Percentiles rank a stretch among this genome's conserved stretches.
Conservation (phyloP, 2,888 invertebrate genomes). For the Melieria picta region DNA sequence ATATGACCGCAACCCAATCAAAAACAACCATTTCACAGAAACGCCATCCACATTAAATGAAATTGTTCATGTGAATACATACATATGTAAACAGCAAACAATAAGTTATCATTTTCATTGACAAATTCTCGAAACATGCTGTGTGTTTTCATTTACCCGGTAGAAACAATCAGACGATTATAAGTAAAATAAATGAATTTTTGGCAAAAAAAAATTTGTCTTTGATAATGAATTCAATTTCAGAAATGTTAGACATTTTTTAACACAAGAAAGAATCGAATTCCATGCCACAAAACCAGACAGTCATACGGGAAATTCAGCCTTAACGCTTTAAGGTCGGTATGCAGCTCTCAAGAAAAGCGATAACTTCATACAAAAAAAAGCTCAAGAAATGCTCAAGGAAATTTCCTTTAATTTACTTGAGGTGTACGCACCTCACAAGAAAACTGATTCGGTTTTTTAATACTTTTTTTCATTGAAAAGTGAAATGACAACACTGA, state of each 20-base stretch:
- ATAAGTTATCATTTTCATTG: constrained; percentile 34
- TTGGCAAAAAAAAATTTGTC: constrained; percentile 32
- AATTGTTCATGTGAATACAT: constrained; percentile 25
- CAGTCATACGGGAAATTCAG: constrained; percentile 31
- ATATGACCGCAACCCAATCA: constrained; percentile 39
- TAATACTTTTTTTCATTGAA: too few species aligned
- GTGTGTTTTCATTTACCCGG: constrained; percentile 23
- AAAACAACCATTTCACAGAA: constrained; percentile 31
- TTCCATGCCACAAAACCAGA: constrained; percentile 27
- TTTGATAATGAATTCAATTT: constrained; percentile 36
- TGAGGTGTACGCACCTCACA: too few species aligned
- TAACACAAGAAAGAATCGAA: constrained; percentile 8
- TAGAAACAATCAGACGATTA: constrained; percentile 18
- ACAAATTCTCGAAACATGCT: constrained; percentile 36
- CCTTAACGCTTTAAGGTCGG: constrained; percentile 15
- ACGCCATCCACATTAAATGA: constrained; percentile 25
- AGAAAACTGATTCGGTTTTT: too few species aligned
- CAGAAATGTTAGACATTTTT: constrained; percentile 27
- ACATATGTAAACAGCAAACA: constrained; percentile 29
- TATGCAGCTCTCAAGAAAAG: too few species aligned
- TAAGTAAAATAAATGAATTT: constrained; percentile 23
- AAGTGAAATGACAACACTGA: too few species aligned
- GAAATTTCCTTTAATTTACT: too few species aligned
- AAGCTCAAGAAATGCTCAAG: too few species aligned
- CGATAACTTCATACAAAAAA: too few species aligned